phyloP scores from a whole-genome alignment of 2,113 vertebrate species.

The Hoplias malabaricus region DNA sequence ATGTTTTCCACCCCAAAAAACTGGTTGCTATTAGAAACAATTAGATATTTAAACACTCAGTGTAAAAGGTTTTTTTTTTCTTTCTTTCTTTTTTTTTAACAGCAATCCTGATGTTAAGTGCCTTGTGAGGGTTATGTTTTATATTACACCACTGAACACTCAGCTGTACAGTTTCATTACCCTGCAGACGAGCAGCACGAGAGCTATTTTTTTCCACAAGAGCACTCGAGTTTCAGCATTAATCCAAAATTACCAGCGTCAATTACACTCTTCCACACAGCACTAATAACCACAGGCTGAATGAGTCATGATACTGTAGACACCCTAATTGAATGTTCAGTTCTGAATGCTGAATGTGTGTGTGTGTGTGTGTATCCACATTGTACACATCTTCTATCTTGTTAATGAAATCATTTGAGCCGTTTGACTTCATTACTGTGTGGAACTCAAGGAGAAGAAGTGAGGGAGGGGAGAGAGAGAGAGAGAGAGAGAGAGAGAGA shows the following conservation, averaged over 20 bases:
- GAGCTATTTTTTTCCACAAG: not conserved
- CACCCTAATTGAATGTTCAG: conserved; percentile 11
- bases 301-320: conserved; percentile 26
- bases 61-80: no score
- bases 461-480: no score
- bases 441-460: not conserved
- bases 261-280: conserved; percentile 13
- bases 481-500: no score
- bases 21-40: no score
- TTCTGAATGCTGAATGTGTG: conserved; percentile 5
- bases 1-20: no score
- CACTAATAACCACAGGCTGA: not conserved
- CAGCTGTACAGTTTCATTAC: not conserved
- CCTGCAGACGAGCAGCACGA: not conserved
- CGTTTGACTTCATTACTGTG: conserved; percentile 18
- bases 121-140: not conserved
- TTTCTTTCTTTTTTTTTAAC: not conserved
- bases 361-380: conserved; percentile 17
- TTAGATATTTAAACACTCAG: no score
- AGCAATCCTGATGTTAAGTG: not conserved
- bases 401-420: conserved; percentile 30
- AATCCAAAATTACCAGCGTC: conserved; percentile 26
- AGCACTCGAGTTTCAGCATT: conserved; percentile 16
- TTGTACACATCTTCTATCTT: conserved; percentile 6
- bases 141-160: not conserved